Conservation (phyloP, 2,113 vertebrate species). For the Poeciliopsis turrubarensis region DNA sequence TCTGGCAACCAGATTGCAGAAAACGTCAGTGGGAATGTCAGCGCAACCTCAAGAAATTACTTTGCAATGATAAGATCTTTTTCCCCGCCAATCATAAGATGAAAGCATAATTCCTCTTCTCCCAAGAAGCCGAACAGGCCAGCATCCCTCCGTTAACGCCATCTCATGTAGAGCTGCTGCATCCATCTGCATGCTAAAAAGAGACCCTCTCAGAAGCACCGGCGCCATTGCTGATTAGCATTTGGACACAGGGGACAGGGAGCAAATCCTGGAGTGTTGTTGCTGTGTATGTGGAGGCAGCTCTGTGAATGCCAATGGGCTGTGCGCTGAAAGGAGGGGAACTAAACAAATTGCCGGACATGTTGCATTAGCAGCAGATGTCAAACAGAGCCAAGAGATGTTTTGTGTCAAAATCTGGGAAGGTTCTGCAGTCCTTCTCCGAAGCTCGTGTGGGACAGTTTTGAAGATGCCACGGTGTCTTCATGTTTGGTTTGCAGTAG, state of each 20-base stretch:
- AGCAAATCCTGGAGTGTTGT: conserved; percentile 65
- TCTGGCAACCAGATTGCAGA: not conserved
- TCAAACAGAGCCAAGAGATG: conserved; percentile 39
- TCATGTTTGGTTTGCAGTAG: not conserved
- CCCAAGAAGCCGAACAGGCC: conserved; percentile 38
- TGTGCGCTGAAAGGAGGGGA: conserved; percentile 48
- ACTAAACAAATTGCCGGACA: conserved; percentile 61
- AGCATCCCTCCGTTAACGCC: conserved; percentile 42
- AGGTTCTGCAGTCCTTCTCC: not conserved
- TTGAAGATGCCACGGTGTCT: not conserved
- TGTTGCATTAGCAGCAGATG: conserved; percentile 58
- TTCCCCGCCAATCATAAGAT: conserved; percentile 29
- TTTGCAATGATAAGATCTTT: conserved; percentile 7
- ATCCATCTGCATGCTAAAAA: conserved; percentile 74
- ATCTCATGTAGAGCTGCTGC: conserved; percentile 43
- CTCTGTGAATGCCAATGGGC: conserved; percentile 60
- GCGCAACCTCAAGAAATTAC: not conserved
- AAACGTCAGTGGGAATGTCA: not conserved
- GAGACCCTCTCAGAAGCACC: conserved; percentile 51
- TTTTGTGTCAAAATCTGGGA: conserved; percentile 15
- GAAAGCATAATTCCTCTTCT: conserved; percentile 43
- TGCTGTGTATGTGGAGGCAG: conserved; percentile 44
- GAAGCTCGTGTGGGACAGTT: not conserved
- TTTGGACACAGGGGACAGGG: conserved; percentile 58
- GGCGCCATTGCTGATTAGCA: conserved; percentile 68